Conservation (phyloP, 2,888 invertebrate species). For the Uloborus plumipes region DNA sequence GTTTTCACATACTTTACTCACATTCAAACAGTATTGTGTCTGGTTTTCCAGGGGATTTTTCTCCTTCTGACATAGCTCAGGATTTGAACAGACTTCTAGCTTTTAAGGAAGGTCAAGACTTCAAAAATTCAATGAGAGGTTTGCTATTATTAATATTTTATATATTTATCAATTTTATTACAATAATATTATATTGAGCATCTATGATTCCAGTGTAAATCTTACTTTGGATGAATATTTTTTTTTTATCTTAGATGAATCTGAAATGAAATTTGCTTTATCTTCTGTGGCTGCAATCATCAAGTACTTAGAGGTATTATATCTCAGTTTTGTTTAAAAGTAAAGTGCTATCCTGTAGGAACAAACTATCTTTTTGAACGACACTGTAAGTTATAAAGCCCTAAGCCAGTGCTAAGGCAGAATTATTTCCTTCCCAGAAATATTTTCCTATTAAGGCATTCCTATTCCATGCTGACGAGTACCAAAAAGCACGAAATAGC, state of each 20-base stretch:
- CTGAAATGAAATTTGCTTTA: slow-evolving; percentile 35
- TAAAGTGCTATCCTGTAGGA: too few species aligned
- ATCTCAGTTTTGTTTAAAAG: not conserved
- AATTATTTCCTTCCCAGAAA: too few species aligned
- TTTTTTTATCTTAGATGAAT: slow-evolving; percentile 24
- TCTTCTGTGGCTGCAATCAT: slow-evolving; percentile 35
- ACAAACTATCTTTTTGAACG: too few species aligned
- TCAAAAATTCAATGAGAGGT: slow-evolving; percentile 35
- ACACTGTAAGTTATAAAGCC: too few species aligned
- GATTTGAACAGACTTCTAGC: slow-evolving; percentile 32
- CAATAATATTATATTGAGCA: not conserved
- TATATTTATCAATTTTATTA: not conserved
- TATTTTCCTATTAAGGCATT: too few species aligned
- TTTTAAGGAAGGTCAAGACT: slow-evolving; percentile 29
- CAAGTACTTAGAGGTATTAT: slow-evolving; percentile 40
- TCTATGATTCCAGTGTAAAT: not conserved
- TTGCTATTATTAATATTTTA: not conserved
- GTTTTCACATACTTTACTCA: too few species aligned
- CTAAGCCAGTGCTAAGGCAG: too few species aligned
- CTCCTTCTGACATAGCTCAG: slow-evolving; percentile 13
- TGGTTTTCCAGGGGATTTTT: slow-evolving; percentile 31
- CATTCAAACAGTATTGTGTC: too few species aligned
- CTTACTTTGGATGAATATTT: not conserved
- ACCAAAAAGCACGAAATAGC: too few species aligned
- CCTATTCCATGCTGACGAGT: too few species aligned